Conservation (phyloP, 2,797 vertebrate species). For the Staurois parvus region DNA sequence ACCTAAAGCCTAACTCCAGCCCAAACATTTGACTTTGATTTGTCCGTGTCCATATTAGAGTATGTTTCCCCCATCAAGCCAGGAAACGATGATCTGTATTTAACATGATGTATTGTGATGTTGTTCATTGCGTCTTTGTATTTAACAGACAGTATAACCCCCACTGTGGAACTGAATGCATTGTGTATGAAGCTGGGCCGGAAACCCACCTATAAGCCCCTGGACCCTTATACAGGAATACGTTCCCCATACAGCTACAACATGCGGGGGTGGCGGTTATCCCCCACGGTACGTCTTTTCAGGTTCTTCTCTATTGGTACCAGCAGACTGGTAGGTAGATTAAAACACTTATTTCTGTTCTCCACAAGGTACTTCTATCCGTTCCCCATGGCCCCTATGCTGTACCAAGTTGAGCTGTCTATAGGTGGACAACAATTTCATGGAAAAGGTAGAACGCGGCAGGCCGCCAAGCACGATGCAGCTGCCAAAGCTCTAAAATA, state of each 20-base stretch:
- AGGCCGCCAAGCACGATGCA: conserved; percentile 93
- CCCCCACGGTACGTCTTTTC: conserved; percentile 75
- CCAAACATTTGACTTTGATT: too few species aligned
- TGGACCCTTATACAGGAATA: conserved; percentile 92
- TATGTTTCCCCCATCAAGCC: too few species aligned
- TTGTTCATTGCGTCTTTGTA: not conserved
- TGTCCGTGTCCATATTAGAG: too few species aligned
- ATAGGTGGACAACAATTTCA: conserved; percentile 96
- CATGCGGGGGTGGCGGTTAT: conserved; percentile 82
- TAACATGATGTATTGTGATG: too few species aligned
- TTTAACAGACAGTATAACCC: conserved; percentile 86
- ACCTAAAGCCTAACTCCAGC: too few species aligned
- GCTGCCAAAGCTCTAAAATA: conserved; percentile 92
- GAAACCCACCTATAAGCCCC: conserved; percentile 95
- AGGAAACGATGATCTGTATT: too few species aligned
- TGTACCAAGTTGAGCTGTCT: conserved; percentile 96
- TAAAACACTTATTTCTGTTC: not conserved
- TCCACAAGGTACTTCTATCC: conserved; percentile 94
- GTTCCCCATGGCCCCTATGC: conserved; percentile 91
- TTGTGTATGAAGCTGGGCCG: conserved; percentile 97
- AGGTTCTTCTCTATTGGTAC: too few species aligned
- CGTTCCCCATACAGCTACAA: conserved; percentile 94
- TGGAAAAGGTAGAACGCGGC: conserved; percentile 94
- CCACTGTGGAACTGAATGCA: conserved; percentile 94
- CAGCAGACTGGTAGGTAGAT: too few species aligned